phyloP scores from a whole-genome alignment of 2,797 vertebrate species.

The Anguilla obscura region DNA sequence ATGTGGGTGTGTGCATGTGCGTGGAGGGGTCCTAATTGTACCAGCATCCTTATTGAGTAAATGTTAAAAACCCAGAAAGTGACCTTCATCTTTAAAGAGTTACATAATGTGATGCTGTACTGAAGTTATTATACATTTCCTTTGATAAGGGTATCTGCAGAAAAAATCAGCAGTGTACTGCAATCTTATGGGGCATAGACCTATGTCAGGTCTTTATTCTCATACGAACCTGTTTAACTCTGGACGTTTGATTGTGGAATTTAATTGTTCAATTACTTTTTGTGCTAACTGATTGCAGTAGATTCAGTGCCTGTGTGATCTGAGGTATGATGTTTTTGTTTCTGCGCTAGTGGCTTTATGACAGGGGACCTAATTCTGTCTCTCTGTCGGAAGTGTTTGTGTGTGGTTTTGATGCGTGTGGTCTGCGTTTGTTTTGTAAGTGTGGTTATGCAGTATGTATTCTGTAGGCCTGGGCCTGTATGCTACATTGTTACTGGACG shows the following conservation, averaged over 20 bases:
- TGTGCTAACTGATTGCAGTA: background rate
- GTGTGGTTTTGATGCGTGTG: background rate
- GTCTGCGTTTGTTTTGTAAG: background rate
- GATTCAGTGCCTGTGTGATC: background rate
- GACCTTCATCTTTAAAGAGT: too few relatives aligned
- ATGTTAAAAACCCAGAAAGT: too few relatives aligned
- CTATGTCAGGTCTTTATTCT: too few relatives aligned
- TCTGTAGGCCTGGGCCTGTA: background rate
- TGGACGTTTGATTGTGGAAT: too few relatives aligned
- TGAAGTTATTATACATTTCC: too few relatives aligned
- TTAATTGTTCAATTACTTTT: background rate
- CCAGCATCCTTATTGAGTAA: background rate
- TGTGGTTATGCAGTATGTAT: background rate
- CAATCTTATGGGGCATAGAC: too few relatives aligned
- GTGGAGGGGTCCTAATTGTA: background rate
- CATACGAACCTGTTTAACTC: too few relatives aligned
- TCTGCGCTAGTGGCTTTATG: background rate
- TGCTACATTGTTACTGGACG: background rate
- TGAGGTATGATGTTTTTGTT: background rate
- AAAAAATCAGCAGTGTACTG: too few relatives aligned
- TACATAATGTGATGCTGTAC: too few relatives aligned
- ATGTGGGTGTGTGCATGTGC: background rate
- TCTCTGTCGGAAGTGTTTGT: background rate
- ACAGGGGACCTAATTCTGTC: background rate
- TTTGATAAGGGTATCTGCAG: too few relatives aligned